A percentile compares a stretch with the other conserved stretches of the same genome.
Evolutionary conservation across 1,140 invertebrate genomes (phyloP).

Genomic region (Solenopsis fugax): DNA sequence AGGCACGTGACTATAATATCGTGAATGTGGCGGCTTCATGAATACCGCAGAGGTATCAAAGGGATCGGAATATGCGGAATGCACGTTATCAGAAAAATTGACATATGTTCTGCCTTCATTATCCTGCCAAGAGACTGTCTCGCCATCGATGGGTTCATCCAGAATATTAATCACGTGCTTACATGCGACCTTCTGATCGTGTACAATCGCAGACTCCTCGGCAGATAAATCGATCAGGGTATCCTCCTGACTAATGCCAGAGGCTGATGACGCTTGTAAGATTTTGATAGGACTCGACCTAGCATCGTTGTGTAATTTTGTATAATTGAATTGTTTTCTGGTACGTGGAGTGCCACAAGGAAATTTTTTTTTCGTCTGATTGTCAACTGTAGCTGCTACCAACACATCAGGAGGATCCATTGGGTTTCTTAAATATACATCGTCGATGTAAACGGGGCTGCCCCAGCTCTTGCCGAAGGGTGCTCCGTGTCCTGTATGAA

Average conservation of each 20-base stretch:
- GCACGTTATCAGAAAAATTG: conserved; percentile 79
- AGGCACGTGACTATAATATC: conserved; percentile 86
- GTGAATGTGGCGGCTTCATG: conserved; percentile 78
- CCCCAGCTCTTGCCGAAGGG: conserved; percentile 95
- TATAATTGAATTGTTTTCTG: conserved; percentile 91
- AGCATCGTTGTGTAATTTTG: conserved; percentile 91
- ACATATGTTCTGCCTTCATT: conserved; percentile 83
- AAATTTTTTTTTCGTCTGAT: conserved; percentile 83
- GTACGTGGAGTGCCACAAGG: conserved; percentile 86
- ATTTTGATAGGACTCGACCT: conserved; percentile 83
- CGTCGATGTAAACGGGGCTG: conserved; percentile 93
- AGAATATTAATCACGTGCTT: conserved; percentile 88
- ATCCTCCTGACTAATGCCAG: conserved; percentile 86
- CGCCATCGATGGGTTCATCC: conserved; percentile 91
- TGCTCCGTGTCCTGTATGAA: conserved; percentile 93
- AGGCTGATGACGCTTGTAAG: conserved; percentile 85
- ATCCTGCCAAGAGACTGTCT: conserved; percentile 78
- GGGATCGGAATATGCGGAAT: conserved; percentile 83
- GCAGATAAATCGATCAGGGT: conserved; percentile 89
- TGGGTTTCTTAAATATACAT: conserved; percentile 93
- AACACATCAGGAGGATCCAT: conserved; percentile 94
- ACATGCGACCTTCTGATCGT: conserved; percentile 70
- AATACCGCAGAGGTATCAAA: conserved; percentile 89
- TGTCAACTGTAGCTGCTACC: conserved; percentile 77
- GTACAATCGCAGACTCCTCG: conserved; percentile 83